Base-by-base conservation (phyloP, 2,888 invertebrate genomes). In the Diplazon laetatorius region DNA sequence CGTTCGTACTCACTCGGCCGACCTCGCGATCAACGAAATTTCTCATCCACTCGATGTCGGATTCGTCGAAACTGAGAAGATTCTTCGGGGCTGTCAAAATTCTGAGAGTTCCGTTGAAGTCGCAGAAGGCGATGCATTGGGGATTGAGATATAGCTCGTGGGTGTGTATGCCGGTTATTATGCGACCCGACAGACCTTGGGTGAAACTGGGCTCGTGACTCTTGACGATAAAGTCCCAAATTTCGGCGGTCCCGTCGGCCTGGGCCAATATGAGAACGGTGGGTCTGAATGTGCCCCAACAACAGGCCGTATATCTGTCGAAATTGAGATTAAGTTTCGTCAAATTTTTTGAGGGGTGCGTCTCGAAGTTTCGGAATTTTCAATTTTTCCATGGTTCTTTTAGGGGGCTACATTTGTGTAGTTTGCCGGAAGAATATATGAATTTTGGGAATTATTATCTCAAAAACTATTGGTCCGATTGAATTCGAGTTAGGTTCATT, bases 211-310 rank as follows among this genome's bases (percentile, higher is more conserved):
- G 93, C 80, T 94, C 93, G 83, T 96, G 95, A 81, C 95, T 95
- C 86, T 93, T 93, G 59, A 94, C 91, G 73, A 95, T 90, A 72
- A 97, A 91, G 91, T 97, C 95, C 97, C 97, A 97, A 10, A 95
- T 94, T 90, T 97, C 97, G 12, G 96, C 91, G 74, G 93, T 93
- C 1, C 97, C 97, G 91, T 97, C 96, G 22, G 92, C 92, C 18
- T 95, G 94, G 0, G 94, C 93, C 69, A 97, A 90, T 86, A 95
- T 95, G 74, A 97, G 91, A 59, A 95, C 93, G 60, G 94, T 94
- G 0, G 96, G 94, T 63, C 95, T 93, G 50, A 94, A 93, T n/a
- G 93, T 92, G n/a, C 96, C 96, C 97, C 97, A 97, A 42, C 92
- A 91, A 0, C 95, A 94, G 14, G 93, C 92, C 0, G 95, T 95